Base-by-base conservation (phyloP, 2,113 vertebrate genomes). In the Tringa solitaria region DNA sequence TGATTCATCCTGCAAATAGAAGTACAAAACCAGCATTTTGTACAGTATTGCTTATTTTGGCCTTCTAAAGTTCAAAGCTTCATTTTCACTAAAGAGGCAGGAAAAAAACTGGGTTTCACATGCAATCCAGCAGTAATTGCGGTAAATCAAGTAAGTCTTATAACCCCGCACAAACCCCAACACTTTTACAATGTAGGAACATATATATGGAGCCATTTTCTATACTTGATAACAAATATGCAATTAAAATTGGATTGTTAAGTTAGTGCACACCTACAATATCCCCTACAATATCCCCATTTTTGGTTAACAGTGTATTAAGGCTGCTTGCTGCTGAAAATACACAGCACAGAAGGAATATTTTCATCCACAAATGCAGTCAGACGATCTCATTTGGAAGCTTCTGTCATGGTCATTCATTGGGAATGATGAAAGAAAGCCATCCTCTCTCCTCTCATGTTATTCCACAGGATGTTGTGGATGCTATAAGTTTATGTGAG, bases 231-330 rank as follows among this genome's bases (percentile, higher is more conserved):
- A 95, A 95, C 87, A 73, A 92, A 90, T 84, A 86, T n/a, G 65
- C 79, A 97, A 91, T 95, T 92, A 76, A 94, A 83, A 76, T 79
- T 96, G 95, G 90, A 93, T 90, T 95, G 56, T 96, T 93, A 96
- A 95, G 95, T 96, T 98, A 97, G 97, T 97, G 95, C 97, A 97
- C 64, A 89, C 94, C 96, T 94, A 94, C 80, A 79, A 91, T 96
- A 86, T 96, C 95, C 96, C 89, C 93, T 94, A 94, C 93, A 92
- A 91, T 96, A 86, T 96, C 95, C 96, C 87, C 93, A 96, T 90
- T 96, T 95, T 93, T 91, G 93, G 87, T 95, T 89, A 96, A 93
- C 85, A 97, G 96, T 94, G 93, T 95, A 94, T 93, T 95, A 93
- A 94, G 94, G 92, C 96, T 93, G 93, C 69, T 93, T 96, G 86